Percentiles rank a stretch among this genome's conserved stretches.
Evolutionary conservation across 2,797 vertebrate species (phyloP).

Genomic region (Nyctibius grandis): DNA sequence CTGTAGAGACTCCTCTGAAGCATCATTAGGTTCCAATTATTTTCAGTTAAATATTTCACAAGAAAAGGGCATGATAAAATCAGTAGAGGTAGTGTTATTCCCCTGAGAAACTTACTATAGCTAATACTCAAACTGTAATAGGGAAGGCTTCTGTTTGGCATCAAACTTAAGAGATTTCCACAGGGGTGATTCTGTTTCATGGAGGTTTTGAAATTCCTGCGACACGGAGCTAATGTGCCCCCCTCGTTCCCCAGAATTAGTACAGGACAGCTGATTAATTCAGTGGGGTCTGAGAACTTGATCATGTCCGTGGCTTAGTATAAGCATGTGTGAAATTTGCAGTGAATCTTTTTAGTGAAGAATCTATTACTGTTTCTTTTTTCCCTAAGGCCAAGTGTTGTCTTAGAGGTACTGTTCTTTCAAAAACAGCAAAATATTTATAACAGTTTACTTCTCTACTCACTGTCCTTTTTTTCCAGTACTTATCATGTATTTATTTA

Average conservation of each 20-base stretch:
- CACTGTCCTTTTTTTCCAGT: neutral
- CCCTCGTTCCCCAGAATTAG: neutral
- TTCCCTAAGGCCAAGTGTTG: neutral
- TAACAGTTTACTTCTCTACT: neutral
- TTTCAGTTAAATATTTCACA: constrained; percentile 44
- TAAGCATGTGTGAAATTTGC: neutral
- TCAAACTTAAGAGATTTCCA: neutral
- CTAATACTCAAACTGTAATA: neutral
- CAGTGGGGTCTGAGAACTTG: neutral
- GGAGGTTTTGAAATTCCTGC: neutral
- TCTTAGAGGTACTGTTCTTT: neutral
- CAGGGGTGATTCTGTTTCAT: neutral
- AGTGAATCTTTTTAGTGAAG: neutral
- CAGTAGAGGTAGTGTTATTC: neutral
- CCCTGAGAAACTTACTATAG: neutral
- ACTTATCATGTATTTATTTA: neutral
- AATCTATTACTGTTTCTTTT: neutral
- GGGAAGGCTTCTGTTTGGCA: neutral
- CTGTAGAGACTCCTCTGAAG: constrained; percentile 17
- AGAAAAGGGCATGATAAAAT: constrained; percentile 44
- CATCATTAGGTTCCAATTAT: constrained; percentile 61
- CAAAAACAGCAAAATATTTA: neutral
- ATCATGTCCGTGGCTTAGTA: neutral
- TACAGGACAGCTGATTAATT: neutral
- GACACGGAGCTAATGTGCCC: neutral